Evolutionary conservation across 1,140 invertebrate genomes (phyloP).

Genomic region (Aphaenogaster rudis): DNA sequence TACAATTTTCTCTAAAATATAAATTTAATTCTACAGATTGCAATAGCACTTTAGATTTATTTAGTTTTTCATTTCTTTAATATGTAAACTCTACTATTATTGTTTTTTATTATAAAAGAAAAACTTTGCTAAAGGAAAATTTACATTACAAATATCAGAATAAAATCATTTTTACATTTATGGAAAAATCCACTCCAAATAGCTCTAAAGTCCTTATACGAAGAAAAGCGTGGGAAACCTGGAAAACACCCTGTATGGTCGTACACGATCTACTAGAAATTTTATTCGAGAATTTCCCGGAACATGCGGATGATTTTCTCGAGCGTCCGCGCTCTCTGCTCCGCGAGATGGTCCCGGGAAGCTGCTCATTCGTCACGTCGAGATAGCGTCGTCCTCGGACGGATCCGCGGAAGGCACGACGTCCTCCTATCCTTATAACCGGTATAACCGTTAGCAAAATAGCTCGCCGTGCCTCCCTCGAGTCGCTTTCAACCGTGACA

Average conservation of each 20-base stretch:
- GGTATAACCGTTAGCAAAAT: slow-evolving; percentile 60
- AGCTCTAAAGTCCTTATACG: background rate
- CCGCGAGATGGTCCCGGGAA: slow-evolving; percentile 64
- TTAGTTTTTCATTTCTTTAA: background rate
- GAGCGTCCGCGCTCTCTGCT: background rate
- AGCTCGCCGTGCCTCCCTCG: slow-evolving; percentile 22
- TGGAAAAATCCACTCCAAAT: slow-evolving; percentile 21
- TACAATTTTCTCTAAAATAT: background rate
- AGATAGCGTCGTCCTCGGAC: slow-evolving; percentile 63
- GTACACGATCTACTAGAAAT: slow-evolving; percentile 32
- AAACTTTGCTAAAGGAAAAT: background rate
- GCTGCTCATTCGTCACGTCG: slow-evolving; percentile 69
- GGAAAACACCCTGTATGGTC: slow-evolving; percentile 3
- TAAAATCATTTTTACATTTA: slow-evolving; percentile 36
- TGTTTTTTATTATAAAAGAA: background rate
- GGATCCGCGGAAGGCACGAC: slow-evolving; percentile 61
- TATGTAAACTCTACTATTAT: background rate
- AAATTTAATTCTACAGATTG: background rate
- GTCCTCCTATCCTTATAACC: slow-evolving; percentile 28
- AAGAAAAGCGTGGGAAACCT: slow-evolving; percentile 18
- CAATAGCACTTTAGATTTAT: background rate
- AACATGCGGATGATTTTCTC: slow-evolving; percentile 56
- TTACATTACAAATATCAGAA: background rate
- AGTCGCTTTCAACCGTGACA: slow-evolving; percentile 29
- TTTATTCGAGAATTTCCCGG: slow-evolving; percentile 56